Conservation (phyloP, 2,113 vertebrate species). For the Chaenogobius annularis region DNA sequence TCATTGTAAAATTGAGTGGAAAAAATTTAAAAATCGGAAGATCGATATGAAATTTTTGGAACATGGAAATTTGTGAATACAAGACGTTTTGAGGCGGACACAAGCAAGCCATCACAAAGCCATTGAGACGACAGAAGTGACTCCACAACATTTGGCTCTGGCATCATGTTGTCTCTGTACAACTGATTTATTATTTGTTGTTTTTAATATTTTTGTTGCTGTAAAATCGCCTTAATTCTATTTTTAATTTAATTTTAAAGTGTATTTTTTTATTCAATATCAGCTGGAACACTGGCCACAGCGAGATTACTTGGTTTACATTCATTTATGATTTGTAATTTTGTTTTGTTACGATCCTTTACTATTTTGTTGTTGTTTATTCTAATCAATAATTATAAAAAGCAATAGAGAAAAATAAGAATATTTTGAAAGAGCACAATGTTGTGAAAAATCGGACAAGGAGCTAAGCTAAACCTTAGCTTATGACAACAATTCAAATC, state of each 20-base stretch:
- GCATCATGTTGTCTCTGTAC: conserved; percentile 27
- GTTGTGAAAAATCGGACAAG: conserved; percentile 74
- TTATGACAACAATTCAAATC: conserved; percentile 20
- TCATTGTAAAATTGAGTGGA: conserved; percentile 21
- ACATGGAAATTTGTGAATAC: conserved; percentile 18
- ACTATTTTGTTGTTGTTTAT: conserved; percentile 35
- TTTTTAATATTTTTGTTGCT: conserved; percentile 40
- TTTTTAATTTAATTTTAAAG: conserved; percentile 75
- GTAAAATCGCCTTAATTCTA: conserved; percentile 89
- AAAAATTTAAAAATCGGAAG: conserved; percentile 45
- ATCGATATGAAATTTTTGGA: conserved; percentile 20
- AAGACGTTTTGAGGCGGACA: conserved; percentile 35
- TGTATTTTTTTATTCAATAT: conserved; percentile 59
- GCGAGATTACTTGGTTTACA: conserved; percentile 70
- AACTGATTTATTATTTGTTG: conserved; percentile 28
- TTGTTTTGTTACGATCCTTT: conserved; percentile 32
- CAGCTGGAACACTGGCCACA: conserved; percentile 57
- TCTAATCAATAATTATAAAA: conserved; percentile 82
- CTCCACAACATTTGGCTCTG: conserved; percentile 56
- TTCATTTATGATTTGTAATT: conserved; percentile 75
- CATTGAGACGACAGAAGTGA: conserved; percentile 80
- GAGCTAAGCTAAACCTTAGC: conserved; percentile 67
- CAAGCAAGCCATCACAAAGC: conserved; percentile 76
- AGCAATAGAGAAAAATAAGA: conserved; percentile 87
- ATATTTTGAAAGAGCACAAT: conserved; percentile 87